Percentiles rank a stretch among this genome's conserved stretches.
Conservation (phyloP, 1,140 invertebrate genomes). For the Drosophila simulans region DNA sequence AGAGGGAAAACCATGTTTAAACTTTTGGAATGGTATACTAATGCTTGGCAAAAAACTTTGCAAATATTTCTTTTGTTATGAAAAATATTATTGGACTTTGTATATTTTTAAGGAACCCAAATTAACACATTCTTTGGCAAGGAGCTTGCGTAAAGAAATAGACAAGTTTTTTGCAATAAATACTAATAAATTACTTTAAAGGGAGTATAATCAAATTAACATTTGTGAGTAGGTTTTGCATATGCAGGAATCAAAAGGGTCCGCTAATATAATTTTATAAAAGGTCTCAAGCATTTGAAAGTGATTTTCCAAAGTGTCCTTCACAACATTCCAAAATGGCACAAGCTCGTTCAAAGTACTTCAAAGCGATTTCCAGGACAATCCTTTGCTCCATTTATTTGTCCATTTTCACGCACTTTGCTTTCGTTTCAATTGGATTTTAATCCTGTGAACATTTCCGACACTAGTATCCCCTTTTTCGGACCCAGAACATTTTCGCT, state of each 20-base stretch:
- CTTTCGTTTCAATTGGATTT: slow-evolving; percentile 36
- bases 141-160: too few relatives aligned
- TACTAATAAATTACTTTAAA: too few relatives aligned
- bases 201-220: too few relatives aligned
- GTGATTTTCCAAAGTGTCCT: slow-evolving; percentile 37
- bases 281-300: slow-evolving; percentile 19
- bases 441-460: slow-evolving; percentile 36
- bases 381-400: slow-evolving; percentile 43
- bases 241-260: slow-evolving; percentile 5
- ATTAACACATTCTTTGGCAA: too few relatives aligned
- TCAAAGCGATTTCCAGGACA: slow-evolving; percentile 28
- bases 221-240: neutral
- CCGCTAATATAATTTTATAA: neutral
- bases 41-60: neutral
- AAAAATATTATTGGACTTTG: too few relatives aligned
- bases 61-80: too few relatives aligned
- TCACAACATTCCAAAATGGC: slow-evolving; percentile 12
- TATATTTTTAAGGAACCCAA: too few relatives aligned
- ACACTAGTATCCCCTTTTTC: slow-evolving; percentile 15
- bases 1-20: slow-evolving; percentile 19
- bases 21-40: neutral
- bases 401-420: slow-evolving; percentile 42
- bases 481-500: slow-evolving; percentile 5
- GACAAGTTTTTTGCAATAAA: too few relatives aligned
- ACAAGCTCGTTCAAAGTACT: slow-evolving; percentile 25